Conservation (phyloP, 2,888 invertebrate species). For the Chironomus tentans region DNA sequence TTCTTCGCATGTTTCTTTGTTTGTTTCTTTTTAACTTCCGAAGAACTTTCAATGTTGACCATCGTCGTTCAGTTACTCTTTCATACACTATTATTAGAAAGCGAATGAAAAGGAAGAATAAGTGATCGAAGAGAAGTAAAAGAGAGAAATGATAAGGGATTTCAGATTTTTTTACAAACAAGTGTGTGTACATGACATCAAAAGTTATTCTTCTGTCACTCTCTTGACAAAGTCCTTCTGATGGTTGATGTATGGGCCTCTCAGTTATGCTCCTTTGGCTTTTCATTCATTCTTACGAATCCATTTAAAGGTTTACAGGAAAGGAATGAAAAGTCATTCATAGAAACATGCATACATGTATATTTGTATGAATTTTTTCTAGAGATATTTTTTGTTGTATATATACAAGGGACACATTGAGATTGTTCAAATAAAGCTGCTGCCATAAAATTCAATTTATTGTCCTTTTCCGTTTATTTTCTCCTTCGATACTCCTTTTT, state of each 20-base stretch:
- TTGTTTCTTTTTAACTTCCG: neutral
- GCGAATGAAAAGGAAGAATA: neutral
- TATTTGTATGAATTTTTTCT: neutral
- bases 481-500: neutral
- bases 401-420: neutral
- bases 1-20: no score
- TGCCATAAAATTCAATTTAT: conserved; percentile 22
- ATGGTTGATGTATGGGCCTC: neutral
- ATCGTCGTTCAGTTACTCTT: neutral
- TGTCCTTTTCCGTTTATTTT: conserved; percentile 8
- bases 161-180: neutral
- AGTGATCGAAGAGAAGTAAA: neutral
- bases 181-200: neutral
- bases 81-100: neutral
- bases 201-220: neutral
- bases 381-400: neutral
- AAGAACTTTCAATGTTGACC: neutral
- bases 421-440: neutral
- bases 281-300: neutral
- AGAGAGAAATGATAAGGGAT: neutral
- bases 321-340: neutral
- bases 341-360: neutral
- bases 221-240: neutral
- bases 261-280: neutral
- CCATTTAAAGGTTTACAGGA: neutral